These are phyloP conservation scores for Ochropacha duplaris DNA, from an alignment of 2,888 invertebrate species.

Conservation along the genomic window DNA sequence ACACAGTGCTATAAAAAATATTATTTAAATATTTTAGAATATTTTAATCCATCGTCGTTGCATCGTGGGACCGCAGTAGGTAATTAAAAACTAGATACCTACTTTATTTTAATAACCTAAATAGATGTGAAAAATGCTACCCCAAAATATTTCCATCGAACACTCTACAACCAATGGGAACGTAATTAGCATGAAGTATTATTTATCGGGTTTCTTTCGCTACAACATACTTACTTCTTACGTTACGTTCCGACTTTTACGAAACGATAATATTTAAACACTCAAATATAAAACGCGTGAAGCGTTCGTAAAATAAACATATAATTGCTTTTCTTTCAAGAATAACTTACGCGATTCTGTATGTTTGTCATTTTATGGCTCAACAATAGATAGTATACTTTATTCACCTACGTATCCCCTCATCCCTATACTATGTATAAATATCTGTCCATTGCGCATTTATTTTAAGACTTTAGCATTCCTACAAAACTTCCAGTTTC, in stretches of 20 bases:
- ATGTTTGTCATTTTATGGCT: not conserved
- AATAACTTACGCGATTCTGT: not conserved
- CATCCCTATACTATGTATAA: not conserved
- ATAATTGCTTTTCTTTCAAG: not conserved
- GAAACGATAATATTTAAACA: not conserved
- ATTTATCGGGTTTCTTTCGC: not conserved
- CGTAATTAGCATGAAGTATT: not conserved
- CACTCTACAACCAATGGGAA: too few species aligned
- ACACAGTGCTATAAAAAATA: too few species aligned
- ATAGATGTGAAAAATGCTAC: too few species aligned
- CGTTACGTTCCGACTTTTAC: not conserved
- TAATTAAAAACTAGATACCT: too few species aligned
- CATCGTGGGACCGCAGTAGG: too few species aligned
- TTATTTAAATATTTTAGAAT: too few species aligned
- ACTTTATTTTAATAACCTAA: too few species aligned
- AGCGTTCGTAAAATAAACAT: not conserved
- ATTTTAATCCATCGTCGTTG: too few species aligned
- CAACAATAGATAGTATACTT: not conserved
- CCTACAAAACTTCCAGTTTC: slow-evolving; percentile 11
- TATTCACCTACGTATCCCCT: not conserved
- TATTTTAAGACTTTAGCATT: slow-evolving; percentile 19
- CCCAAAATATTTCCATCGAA: too few species aligned
- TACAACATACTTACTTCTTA: not conserved
- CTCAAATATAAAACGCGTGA: not conserved
- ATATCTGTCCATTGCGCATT: slow-evolving; percentile 4